Base-by-base conservation (phyloP, 2,797 vertebrate genomes). In the Eleutherodactylus coqui region DNA sequence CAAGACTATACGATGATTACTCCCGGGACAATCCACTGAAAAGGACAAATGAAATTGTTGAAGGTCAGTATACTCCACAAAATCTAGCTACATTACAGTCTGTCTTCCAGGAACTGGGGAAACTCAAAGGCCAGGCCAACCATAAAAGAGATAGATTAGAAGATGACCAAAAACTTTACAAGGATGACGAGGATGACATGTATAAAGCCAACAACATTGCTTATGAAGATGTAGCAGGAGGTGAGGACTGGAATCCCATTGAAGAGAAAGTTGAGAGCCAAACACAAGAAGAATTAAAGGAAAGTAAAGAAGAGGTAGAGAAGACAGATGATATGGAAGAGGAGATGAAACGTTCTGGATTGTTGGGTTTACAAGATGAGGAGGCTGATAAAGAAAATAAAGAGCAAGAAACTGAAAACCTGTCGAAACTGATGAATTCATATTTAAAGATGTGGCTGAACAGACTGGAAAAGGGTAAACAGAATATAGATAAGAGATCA, bases 1-100 rank as follows among this genome's bases (percentile, higher is more conserved):
- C 93, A 0, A 92, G 95, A 88, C 96, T 93, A 73, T 96, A 96
- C 69, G 96, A 97, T 58, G 95, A 96, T 10, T 94, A 92, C 34
- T 94, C 94, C 85, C 92, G 94, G 58, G 94, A 95, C 82, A 97
- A 90, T 72, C 96, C 95, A 64, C 96, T 96, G 79, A 99, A 99
- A 82, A 96, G 97, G 29, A 98, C 96, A 70, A 99, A 97, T 21
- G 98, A 99, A 92, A 97, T 98, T 0, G 95, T 98, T 64, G 97
- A 98, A 87, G 97, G 97, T 89, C 96, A 97, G 58, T 98, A 99
- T 82, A 98, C 97, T 0, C 97, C 97, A 36, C 97, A 99, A 88
- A 99, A 96, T 88, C 94, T 99, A 13, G 98, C 98, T 2, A 99
- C 97, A 0, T 91, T 99, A 89, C 97, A 99, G 90, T 99, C 97